A percentile compares a stretch with the other conserved stretches of the same genome.
These are phyloP conservation scores for Ochropacha duplaris DNA, from an alignment of 2,888 invertebrate genomes.

Conservation along the genomic window DNA sequence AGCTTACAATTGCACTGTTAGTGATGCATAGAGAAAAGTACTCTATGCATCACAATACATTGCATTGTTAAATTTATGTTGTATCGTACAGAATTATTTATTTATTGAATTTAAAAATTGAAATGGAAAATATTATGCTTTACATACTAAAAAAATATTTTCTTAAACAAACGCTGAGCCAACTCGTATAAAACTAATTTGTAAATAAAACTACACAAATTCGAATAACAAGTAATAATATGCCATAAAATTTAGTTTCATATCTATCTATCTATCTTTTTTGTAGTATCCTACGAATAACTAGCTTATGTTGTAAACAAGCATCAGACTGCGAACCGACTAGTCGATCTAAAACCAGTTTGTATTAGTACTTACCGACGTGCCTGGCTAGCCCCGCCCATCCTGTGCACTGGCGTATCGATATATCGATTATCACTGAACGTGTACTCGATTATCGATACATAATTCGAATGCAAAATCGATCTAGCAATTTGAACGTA, in stretches of 20 bases:
- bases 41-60: too few relatives aligned
- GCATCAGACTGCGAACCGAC: constrained; percentile 28
- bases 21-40: too few relatives aligned
- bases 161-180: too few relatives aligned
- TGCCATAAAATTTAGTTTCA: neutral
- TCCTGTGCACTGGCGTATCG: constrained; percentile 33
- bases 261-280: neutral
- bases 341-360: constrained; percentile 50
- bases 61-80: too few relatives aligned
- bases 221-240: too few relatives aligned
- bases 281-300: neutral
- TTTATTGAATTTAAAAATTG: too few relatives aligned
- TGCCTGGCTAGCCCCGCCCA: constrained; percentile 48
- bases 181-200: too few relatives aligned
- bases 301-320: neutral
- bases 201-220: too few relatives aligned
- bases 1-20: too few relatives aligned
- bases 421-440: constrained; percentile 36
- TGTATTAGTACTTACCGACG: constrained; percentile 40
- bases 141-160: too few relatives aligned
- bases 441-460: constrained; percentile 46
- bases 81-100: too few relatives aligned
- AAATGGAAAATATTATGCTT: too few relatives aligned
- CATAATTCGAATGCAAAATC: constrained; percentile 45
- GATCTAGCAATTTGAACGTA: constrained; percentile 49